Conservation (phyloP, 2,888 invertebrate species). For the Troides helena region DNA sequence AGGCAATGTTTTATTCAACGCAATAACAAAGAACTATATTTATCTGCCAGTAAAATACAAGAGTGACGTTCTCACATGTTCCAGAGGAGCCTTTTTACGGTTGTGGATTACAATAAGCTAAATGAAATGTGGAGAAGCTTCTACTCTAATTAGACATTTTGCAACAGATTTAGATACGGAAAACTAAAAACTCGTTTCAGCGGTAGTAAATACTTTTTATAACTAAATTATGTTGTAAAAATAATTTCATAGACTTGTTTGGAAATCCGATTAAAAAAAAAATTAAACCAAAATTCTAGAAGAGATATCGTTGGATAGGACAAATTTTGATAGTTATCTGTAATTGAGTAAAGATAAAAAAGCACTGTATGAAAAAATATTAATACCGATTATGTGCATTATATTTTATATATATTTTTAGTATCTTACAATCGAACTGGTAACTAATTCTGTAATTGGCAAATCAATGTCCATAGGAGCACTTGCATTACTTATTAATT, state of each 20-base stretch:
- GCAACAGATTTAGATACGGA: slow-evolving; percentile 6
- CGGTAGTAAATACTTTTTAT: background rate
- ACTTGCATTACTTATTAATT: no score
- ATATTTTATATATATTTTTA: no score
- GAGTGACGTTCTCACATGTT: slow-evolving; percentile 1
- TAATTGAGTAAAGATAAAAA: no score
- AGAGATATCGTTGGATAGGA: no score
- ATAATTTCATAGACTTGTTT: background rate
- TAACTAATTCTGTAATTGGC: no score
- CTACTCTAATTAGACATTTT: slow-evolving; percentile 20
- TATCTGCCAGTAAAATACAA: slow-evolving; percentile 8
- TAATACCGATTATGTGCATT: no score
- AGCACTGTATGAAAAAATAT: no score
- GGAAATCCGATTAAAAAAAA: background rate
- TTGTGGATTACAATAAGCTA: slow-evolving; percentile 12
- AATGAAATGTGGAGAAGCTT: slow-evolving; percentile 20
- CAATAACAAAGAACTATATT: background rate
- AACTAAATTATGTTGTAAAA: no score
- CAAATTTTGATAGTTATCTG: no score
- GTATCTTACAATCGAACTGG: no score
- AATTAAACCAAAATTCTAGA: background rate
- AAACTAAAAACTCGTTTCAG: slow-evolving; percentile 4
- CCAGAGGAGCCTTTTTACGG: slow-evolving; percentile 12
- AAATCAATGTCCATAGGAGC: no score
- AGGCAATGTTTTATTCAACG: slow-evolving; percentile 1